Evolutionary conservation across 1,140 invertebrate species (phyloP), one percentile per base, ranked within the genome.

Genomic region (Drosophila seguyi): DNA sequence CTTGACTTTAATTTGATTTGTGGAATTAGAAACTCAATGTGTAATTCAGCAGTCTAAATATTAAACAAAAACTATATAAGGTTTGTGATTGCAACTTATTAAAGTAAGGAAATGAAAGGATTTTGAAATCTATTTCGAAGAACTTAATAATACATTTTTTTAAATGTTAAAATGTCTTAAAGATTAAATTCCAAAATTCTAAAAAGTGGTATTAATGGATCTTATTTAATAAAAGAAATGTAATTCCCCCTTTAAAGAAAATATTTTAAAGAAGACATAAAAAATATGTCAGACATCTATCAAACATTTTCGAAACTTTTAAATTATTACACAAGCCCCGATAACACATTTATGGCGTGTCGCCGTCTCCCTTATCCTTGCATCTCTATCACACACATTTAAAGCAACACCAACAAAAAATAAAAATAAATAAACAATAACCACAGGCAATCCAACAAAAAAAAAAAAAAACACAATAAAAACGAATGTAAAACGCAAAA

Each of bases 281-380:
- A 47, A 34, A 13, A 25, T n/a, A 18, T 2, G 4, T 20, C 29
- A 38, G 13, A 55, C 22, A 68, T 68, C 6, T 42, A 22, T 71
- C 31, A 29, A 53, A 16, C 14, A 36, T 25, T 47, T 53, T 27
- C 1, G 3, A 13, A 10, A 16, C 27, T n/a, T 22, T 48, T 48
- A 57, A 69, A 47, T 48, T 72, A 58, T 72, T 72, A 57, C 36
- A 58, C n/a, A 71, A 58, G 48, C n/a, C 48, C 18, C 53, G 48
- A 76, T 60, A 76, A 68, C 73, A 68, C 31, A 61, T 69, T 48
- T 74, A 56, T 50, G 45, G 34, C 18, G 20, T 48, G 68, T 47
- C 22, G 42, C 50, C 31, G 13, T 44, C 48, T 57, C 6, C 53
- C 11, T n/a, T 60, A 53, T 71, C 45, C 39, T 69, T 34, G 3